These are phyloP conservation scores for Aelia acuminata DNA, from an alignment of 2,888 invertebrate genomes.

Conservation along the genomic window DNA sequence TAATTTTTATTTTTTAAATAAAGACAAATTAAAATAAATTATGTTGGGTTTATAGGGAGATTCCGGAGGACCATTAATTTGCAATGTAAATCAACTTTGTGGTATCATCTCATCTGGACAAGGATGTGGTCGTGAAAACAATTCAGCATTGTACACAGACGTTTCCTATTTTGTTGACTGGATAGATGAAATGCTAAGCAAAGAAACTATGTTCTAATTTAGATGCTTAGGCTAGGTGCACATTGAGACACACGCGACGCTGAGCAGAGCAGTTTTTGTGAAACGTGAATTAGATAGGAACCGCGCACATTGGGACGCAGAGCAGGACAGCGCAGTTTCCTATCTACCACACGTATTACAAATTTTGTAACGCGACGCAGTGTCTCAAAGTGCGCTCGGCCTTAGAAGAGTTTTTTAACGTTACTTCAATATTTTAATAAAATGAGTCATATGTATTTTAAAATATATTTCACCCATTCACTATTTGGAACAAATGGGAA, in stretches of 20 bases:
- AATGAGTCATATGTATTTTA: not conserved
- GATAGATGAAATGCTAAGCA: not conserved
- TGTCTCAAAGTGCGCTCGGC: no score
- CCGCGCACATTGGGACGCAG: no score
- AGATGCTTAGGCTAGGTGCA: not conserved
- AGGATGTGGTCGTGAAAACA: slow-evolving; percentile 51
- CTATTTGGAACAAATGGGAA: no score
- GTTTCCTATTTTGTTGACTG: slow-evolving; percentile 55
- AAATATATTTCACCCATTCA: not conserved
- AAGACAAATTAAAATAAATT: not conserved
- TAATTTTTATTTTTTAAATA: not conserved
- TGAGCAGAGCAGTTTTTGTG: no score
- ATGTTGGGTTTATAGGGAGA: slow-evolving; percentile 53
- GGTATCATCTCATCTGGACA: slow-evolving; percentile 56
- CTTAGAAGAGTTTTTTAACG: no score
- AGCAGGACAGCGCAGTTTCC: no score
- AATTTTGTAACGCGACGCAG: no score
- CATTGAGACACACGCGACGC: no score
- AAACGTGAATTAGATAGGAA: no score
- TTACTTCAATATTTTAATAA: not conserved
- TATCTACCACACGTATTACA: no score
- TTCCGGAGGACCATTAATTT: slow-evolving; percentile 59
- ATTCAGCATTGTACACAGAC: slow-evolving; percentile 53
- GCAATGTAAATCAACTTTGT: slow-evolving; percentile 34
- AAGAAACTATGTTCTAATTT: not conserved